Evolutionary conservation across 2,113 vertebrate genomes (phyloP).

Genomic region (Ophthalmolycus amberensis): DNA sequence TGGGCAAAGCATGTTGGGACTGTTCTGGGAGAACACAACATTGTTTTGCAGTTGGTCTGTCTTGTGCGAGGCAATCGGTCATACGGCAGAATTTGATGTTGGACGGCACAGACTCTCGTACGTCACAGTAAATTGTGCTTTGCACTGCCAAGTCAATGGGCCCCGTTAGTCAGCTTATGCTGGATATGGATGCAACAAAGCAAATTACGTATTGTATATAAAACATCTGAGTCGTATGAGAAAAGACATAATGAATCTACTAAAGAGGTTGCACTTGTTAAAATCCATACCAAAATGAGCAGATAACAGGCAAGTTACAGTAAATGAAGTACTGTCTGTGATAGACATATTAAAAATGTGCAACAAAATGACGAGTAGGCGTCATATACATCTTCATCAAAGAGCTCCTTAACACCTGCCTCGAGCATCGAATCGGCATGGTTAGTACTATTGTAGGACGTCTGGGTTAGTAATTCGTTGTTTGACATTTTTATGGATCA

Average conservation of each 20-base stretch:
- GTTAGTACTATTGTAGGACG: conserved; percentile 33
- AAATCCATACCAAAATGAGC: not conserved
- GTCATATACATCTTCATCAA: not conserved
- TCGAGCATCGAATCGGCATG: conserved; percentile 35
- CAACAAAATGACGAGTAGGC: conserved; percentile 9
- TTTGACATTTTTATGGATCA: conserved; percentile 71
- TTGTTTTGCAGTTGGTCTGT: conserved; percentile 16
- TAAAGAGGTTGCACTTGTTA: not conserved
- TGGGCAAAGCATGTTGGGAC: conserved; percentile 1
- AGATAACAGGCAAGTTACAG: not conserved
- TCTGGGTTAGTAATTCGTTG: conserved; percentile 33
- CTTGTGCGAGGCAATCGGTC: conserved; percentile 8
- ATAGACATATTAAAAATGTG: not conserved
- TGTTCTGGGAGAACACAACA: conserved; percentile 5
- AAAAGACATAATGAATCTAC: not conserved
- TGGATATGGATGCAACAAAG: not conserved
- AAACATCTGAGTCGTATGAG: not conserved
- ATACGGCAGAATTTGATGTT: not conserved
- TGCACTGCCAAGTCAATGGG: not conserved
- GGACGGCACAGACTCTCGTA: not conserved
- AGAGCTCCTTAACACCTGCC: conserved; percentile 31
- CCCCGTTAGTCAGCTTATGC: not conserved
- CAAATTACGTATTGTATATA: not conserved
- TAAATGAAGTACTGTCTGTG: not conserved
- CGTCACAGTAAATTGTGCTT: not conserved